Evolutionary conservation across 2,888 invertebrate genomes (phyloP).

Genomic region (Tridacna gigas): DNA sequence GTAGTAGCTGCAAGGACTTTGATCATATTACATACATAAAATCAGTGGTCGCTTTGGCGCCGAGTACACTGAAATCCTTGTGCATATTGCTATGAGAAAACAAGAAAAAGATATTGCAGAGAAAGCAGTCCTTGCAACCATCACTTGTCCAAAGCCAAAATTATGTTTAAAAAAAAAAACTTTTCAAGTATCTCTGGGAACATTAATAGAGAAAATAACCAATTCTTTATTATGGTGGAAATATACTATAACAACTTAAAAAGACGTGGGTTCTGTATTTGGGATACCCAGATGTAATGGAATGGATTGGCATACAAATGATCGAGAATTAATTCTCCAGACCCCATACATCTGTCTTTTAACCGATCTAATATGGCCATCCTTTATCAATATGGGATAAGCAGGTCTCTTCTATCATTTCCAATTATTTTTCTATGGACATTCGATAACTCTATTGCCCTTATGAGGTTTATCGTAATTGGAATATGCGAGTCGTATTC

Average conservation of each 20-base stretch:
- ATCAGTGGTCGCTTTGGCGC: too few relatives aligned
- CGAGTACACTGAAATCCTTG: too few relatives aligned
- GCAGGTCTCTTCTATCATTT: constrained; percentile 42
- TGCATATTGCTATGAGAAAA: too few relatives aligned
- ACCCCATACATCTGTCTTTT: constrained; percentile 48
- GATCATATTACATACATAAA: too few relatives aligned
- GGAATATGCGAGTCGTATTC: constrained; percentile 41
- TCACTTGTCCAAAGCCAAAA: too few relatives aligned
- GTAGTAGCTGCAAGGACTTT: too few relatives aligned
- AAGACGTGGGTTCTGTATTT: background rate
- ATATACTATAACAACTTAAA: background rate
- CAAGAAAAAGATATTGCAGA: too few relatives aligned
- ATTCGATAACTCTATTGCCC: constrained; percentile 26
- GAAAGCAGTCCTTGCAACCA: too few relatives aligned
- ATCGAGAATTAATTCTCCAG: constrained; percentile 31
- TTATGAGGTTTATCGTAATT: constrained; percentile 35
- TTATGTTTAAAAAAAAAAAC: too few relatives aligned
- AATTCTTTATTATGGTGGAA: background rate
- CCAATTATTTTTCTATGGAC: constrained; percentile 37
- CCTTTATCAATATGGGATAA: constrained; percentile 41
- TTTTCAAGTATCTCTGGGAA: too few relatives aligned
- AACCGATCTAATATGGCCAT: constrained; percentile 42
- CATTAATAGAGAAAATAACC: too few relatives aligned
- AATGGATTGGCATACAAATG: constrained; percentile 29
- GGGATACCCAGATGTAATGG: background rate